A percentile compares a stretch with the other conserved stretches of the same genome.
Conservation (phyloP, 1,140 invertebrate species). For the Lanistes nyassanus region DNA sequence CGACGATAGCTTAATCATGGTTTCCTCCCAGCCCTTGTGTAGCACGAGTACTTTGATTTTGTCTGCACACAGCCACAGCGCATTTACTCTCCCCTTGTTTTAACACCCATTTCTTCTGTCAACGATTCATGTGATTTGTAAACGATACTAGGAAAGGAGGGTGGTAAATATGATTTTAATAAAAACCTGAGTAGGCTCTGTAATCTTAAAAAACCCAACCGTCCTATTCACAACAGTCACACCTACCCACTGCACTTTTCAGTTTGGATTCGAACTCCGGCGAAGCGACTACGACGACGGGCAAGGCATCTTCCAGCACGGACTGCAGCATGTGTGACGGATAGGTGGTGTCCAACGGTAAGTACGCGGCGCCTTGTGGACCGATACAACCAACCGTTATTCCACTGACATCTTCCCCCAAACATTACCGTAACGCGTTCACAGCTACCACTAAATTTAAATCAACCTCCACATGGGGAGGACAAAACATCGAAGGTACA, state of each 20-base stretch:
- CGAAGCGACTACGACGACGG: conserved; percentile 58
- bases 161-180: too few relatives aligned
- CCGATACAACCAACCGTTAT: not conserved
- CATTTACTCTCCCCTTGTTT: too few relatives aligned
- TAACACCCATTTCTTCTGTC: too few relatives aligned
- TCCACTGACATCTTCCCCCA: not conserved
- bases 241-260: conserved; percentile 14
- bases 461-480: not conserved
- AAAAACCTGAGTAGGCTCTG: too few relatives aligned
- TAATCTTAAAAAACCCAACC: too few relatives aligned
- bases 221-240: too few relatives aligned
- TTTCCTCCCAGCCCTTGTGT: conserved; percentile 50
- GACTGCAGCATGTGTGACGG: conserved; percentile 63
- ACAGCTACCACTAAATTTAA: too few relatives aligned
- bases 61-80: conserved; percentile 19
- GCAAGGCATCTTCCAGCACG: conserved; percentile 65
- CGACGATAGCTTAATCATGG: conserved; percentile 27
- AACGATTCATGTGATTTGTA: too few relatives aligned
- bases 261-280: conserved; percentile 41
- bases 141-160: too few relatives aligned
- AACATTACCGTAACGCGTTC: not conserved
- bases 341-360: conserved; percentile 69
- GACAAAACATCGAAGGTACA: not conserved
- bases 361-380: conserved; percentile 66
- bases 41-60: conserved; percentile 41